Evolutionary conservation across 1,140 invertebrate species (phyloP).

Genomic region (Hesperophylax magnus): DNA sequence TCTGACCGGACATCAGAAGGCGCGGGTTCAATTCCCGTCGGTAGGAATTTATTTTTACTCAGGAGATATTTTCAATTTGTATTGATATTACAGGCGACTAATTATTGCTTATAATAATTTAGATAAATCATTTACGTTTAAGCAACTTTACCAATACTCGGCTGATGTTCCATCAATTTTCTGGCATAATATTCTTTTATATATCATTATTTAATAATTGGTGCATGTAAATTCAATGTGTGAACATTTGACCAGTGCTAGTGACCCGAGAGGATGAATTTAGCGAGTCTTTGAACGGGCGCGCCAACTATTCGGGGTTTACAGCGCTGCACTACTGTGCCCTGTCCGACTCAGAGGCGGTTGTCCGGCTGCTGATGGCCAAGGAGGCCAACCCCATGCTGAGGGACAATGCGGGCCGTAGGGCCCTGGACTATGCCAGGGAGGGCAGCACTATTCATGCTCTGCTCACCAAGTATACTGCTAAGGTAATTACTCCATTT

Average conservation of each 20-base stretch:
- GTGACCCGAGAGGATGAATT: constrained; percentile 86
- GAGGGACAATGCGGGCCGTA: constrained; percentile 85
- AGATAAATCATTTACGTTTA: too few relatives aligned
- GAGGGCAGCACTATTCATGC: constrained; percentile 64
- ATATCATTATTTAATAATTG: too few relatives aligned
- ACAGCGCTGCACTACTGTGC: constrained; percentile 94
- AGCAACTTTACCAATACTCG: too few relatives aligned
- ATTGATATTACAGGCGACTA: too few relatives aligned
- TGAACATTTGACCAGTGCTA: constrained; percentile 69
- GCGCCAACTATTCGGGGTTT: constrained; percentile 86
- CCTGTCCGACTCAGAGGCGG: constrained; percentile 78
- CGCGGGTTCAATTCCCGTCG: too few relatives aligned
- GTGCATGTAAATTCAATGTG: too few relatives aligned
- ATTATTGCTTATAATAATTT: too few relatives aligned
- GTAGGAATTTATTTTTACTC: too few relatives aligned
- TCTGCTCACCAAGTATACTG: constrained; percentile 50
- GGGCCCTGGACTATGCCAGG: constrained; percentile 82
- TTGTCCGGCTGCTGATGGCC: constrained; percentile 75
- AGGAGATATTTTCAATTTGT: too few relatives aligned
- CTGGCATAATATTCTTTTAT: too few relatives aligned
- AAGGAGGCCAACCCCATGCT: constrained; percentile 80
- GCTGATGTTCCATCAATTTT: too few relatives aligned
- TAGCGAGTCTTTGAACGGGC: constrained; percentile 79
- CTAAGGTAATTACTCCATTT: constrained; percentile 46
- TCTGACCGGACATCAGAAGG: too few relatives aligned